Percentiles rank a stretch among this genome's conserved stretches.
phyloP scores from a whole-genome alignment of 2,888 invertebrate species.

The Lysandra coridon region DNA sequence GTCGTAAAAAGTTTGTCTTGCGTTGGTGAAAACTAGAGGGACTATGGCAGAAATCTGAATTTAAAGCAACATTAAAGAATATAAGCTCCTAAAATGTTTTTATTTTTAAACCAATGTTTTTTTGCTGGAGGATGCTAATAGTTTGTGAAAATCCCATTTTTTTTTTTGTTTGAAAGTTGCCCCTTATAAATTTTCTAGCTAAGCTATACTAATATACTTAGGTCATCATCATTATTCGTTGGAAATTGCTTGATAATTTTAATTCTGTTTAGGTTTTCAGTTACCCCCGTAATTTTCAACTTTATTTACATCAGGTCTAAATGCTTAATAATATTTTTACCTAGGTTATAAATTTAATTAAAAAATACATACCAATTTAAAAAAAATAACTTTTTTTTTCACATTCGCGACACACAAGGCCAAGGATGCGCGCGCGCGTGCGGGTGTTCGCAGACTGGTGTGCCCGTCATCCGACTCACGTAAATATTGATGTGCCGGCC shows the following conservation, averaged over 20 bases:
- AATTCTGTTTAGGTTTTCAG: neutral
- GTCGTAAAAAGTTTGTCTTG: neutral
- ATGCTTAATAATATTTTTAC: neutral
- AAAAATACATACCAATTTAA: slow-evolving; percentile 2
- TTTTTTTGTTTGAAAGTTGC: too few relatives aligned
- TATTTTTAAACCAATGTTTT: too few relatives aligned
- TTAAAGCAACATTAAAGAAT: neutral
- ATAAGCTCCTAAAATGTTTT: too few relatives aligned
- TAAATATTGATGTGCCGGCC: slow-evolving; percentile 10
- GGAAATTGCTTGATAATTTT: neutral
- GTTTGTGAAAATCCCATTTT: too few relatives aligned
- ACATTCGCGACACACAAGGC: neutral
- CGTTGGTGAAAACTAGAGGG: neutral
- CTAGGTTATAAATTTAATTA: neutral
- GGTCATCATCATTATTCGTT: neutral
- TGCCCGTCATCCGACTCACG: neutral
- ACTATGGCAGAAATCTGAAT: neutral
- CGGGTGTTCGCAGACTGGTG: neutral
- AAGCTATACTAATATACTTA: too few relatives aligned
- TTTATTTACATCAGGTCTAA: neutral
- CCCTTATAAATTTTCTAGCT: neutral
- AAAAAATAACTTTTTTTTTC: neutral
- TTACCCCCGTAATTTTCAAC: neutral
- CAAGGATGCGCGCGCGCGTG: slow-evolving; percentile 15
- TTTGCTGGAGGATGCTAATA: too few relatives aligned